These are phyloP conservation scores for Argya squamiceps DNA, from an alignment of 2,797 vertebrate species.

Conservation along the genomic window DNA sequence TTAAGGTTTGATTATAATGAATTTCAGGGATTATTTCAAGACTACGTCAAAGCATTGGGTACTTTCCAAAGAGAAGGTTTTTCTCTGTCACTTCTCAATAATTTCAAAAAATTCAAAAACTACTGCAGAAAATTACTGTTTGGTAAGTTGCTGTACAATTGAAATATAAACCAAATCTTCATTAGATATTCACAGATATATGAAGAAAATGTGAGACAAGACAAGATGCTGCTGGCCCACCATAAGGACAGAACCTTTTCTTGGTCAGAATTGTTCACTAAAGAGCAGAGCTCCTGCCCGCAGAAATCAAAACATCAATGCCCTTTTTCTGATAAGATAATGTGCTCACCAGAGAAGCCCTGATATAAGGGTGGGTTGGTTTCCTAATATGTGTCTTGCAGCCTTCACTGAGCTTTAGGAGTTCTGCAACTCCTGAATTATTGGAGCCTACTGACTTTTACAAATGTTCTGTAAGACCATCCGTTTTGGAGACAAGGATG, in stretches of 20 bases:
- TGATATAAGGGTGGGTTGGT: background rate
- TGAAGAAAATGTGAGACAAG: background rate
- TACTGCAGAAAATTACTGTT: background rate
- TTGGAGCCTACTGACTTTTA: background rate
- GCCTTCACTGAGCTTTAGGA: background rate
- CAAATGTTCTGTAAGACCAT: background rate
- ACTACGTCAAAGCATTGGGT: rapidly evolving
- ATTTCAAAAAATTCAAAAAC: background rate
- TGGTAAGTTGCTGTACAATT: rapidly evolving
- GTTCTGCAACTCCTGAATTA: background rate
- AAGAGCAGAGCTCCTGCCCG: background rate
- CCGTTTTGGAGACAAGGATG: background rate
- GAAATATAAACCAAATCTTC: background rate
- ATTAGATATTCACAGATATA: background rate
- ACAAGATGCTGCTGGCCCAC: background rate
- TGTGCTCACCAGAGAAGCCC: background rate
- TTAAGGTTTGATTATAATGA: background rate
- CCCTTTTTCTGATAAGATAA: background rate
- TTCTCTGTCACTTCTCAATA: background rate
- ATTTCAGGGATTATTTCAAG: background rate
- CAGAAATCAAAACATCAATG: background rate
- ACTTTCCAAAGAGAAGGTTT: background rate
- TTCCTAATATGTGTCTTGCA: background rate
- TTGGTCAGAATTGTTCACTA: background rate
- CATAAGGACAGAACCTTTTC: background rate